These are phyloP conservation scores for Mustela nigripes DNA, from an alignment of 2,113 vertebrate genomes.

Conservation along the genomic window DNA sequence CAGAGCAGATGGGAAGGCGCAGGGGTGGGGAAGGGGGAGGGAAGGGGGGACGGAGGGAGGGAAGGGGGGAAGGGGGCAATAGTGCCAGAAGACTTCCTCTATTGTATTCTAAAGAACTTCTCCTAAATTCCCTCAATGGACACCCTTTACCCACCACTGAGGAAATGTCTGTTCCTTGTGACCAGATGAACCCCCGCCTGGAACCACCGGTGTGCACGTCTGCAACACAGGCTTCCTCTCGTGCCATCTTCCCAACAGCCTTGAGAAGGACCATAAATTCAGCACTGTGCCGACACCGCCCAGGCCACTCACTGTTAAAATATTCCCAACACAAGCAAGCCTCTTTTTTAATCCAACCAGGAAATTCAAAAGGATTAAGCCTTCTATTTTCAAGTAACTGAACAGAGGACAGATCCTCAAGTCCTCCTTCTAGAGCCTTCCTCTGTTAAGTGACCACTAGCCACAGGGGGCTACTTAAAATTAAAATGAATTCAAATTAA, in stretches of 20 bases:
- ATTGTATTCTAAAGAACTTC: rapidly evolving
- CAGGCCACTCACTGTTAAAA: rapidly evolving
- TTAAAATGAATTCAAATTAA: background rate
- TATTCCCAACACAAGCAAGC: background rate
- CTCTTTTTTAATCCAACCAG: background rate
- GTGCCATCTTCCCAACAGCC: no score
- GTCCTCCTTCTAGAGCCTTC: background rate
- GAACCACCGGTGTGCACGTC: rapidly evolving
- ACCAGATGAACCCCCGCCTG: rapidly evolving
- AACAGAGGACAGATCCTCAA: background rate
- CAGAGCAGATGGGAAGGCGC: rapidly evolving
- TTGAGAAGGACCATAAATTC: rapidly evolving
- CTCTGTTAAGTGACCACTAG: background rate
- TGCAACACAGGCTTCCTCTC: rapidly evolving
- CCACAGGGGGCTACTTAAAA: background rate
- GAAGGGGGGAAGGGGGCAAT: background rate
- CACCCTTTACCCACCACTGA: rapidly evolving
- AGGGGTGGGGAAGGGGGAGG: no score
- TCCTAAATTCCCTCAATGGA: rapidly evolving
- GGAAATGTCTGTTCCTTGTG: rapidly evolving
- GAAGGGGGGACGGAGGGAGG: background rate
- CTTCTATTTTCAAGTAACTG: background rate
- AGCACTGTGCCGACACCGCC: rapidly evolving
- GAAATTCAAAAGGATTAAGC: background rate
- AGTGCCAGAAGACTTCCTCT: background rate